These are phyloP conservation scores for Penelope pileata DNA, from an alignment of 2,113 vertebrate species.

Conservation along the genomic window DNA sequence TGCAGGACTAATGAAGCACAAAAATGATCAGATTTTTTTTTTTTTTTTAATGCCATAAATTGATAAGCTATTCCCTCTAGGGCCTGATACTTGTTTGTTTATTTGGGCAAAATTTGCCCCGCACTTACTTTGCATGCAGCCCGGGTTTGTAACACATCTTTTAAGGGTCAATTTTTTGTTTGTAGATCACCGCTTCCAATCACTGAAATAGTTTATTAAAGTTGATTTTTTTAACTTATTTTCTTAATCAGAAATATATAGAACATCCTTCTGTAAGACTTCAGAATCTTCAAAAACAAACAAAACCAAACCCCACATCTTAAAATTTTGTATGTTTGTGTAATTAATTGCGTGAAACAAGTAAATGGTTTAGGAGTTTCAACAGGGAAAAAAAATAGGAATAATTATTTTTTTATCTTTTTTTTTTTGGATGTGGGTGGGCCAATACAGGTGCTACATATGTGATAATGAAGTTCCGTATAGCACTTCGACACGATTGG, in stretches of 20 bases:
- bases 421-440: background rate
- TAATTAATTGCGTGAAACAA: background rate
- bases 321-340: background rate
- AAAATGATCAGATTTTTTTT: background rate
- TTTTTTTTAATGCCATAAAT: background rate
- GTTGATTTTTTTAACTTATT: background rate
- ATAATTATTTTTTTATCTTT: constrained; percentile 47
- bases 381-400: background rate
- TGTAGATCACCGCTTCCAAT: background rate
- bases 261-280: background rate
- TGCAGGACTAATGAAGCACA: background rate
- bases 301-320: background rate
- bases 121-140: background rate
- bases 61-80: background rate
- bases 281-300: background rate
- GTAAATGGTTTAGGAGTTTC: background rate
- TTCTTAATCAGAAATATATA: background rate
- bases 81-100: background rate
- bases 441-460: constrained; percentile 87
- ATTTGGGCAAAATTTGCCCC: background rate
- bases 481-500: constrained; percentile 83
- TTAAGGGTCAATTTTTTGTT: background rate
- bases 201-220: background rate
- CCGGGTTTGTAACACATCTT: background rate
- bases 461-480: constrained; percentile 90